Percentiles rank a stretch among this genome's conserved stretches.
Conservation (phyloP, 2,797 vertebrate species). For the Phataginus tetradactyla region DNA sequence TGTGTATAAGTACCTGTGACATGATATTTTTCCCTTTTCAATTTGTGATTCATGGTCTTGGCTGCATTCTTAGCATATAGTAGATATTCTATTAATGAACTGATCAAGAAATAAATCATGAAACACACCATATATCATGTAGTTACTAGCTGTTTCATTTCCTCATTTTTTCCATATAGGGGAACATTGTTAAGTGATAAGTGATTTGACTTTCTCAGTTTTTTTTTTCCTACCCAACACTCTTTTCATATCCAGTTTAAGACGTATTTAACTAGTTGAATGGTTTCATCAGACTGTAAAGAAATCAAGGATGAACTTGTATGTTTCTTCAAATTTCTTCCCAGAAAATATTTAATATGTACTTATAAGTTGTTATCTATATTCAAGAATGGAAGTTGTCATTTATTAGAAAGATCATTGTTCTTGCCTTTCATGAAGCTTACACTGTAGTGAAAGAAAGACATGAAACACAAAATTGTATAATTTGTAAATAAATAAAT, state of each 20-base stretch:
- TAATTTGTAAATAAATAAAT: background rate
- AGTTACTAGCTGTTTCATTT: background rate
- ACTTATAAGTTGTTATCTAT: background rate
- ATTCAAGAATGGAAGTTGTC: background rate
- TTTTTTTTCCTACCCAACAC: background rate
- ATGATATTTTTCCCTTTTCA: background rate
- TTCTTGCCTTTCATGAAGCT: background rate
- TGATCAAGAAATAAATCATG: background rate
- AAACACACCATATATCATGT: background rate
- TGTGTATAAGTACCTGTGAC: background rate
- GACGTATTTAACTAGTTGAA: background rate
- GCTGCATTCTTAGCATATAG: background rate
- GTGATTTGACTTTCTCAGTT: conserved; percentile 5
- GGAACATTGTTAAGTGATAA: background rate
- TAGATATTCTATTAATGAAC: background rate
- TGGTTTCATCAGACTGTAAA: background rate
- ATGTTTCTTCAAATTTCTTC: conserved; percentile 15
- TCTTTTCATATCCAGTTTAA: background rate
- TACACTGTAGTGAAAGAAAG: background rate
- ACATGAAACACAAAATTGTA: background rate
- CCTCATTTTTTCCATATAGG: background rate
- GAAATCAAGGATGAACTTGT: background rate
- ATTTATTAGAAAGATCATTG: background rate
- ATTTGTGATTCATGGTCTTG: background rate
- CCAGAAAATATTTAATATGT: background rate